Conservation (phyloP, 2,888 invertebrate genomes). For the Catocala fraxini region DNA sequence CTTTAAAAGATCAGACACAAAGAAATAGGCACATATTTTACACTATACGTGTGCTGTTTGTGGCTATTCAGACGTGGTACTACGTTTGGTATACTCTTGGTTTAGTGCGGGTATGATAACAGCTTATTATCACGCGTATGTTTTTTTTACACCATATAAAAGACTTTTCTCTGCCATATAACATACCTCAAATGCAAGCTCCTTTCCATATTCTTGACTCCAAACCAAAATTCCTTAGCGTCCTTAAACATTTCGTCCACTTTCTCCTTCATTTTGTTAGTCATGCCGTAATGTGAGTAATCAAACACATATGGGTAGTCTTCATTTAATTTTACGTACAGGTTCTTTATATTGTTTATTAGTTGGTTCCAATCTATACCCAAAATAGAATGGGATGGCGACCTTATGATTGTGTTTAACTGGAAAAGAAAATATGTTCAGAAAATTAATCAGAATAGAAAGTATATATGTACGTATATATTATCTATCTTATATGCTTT, state of each 20-base stretch:
- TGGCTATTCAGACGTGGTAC: no score
- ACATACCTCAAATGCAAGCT: conserved; percentile 70
- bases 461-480: no score
- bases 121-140: no score
- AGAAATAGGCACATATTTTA: no score
- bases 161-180: not conserved
- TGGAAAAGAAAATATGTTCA: conserved; percentile 31
- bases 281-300: conserved; percentile 70
- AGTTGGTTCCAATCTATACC: conserved; percentile 73
- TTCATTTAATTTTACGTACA: conserved; percentile 66
- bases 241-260: conserved; percentile 51
- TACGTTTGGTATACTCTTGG: no score
- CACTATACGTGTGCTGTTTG: no score
- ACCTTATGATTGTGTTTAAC: conserved; percentile 43
- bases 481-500: no score
- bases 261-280: conserved; percentile 44
- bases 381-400: conserved; percentile 45
- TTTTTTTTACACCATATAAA: no score
- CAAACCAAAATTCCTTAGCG: conserved; percentile 74
- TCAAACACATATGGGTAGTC: conserved; percentile 78
- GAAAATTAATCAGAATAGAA: no score
- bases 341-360: conserved; percentile 66
- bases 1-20: no score
- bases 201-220: conserved; percentile 58
- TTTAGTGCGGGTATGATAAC: no score